Percentiles rank a stretch among this genome's conserved stretches.
phyloP scores from a whole-genome alignment of 2,888 invertebrate species.

The Drosophila helvetica region DNA sequence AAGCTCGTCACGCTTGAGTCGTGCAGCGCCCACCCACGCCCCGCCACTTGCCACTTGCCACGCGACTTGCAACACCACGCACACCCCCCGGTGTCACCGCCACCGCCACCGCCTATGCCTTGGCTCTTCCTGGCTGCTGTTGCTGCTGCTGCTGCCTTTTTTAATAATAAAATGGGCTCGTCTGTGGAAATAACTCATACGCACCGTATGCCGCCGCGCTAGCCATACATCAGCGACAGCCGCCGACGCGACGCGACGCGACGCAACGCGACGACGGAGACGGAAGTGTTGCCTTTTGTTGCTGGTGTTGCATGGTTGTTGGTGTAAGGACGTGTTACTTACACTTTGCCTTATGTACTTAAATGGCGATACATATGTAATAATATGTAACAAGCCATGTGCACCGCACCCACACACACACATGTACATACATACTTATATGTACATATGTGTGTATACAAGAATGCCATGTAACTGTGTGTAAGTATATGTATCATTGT shows the following conservation, averaged over 20 bases:
- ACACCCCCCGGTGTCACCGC: background rate
- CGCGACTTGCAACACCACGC: slow-evolving; percentile 10
- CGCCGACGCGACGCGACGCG: slow-evolving; percentile 20
- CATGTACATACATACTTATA: slow-evolving; percentile 20
- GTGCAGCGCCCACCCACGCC: background rate
- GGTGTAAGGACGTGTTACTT: slow-evolving; percentile 73
- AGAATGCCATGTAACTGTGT: slow-evolving; percentile 21
- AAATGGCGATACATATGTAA: slow-evolving; percentile 45
- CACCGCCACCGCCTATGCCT: background rate
- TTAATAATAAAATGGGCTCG: slow-evolving; percentile 73
- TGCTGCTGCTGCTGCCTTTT: slow-evolving; percentile 35
- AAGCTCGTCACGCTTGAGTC: slow-evolving; percentile 70
- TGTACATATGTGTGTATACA: slow-evolving; percentile 32
- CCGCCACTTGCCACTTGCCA: slow-evolving; percentile 6
- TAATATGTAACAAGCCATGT: slow-evolving; percentile 42
- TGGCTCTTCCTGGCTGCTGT: slow-evolving; percentile 20
- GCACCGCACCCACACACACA: slow-evolving; percentile 23
- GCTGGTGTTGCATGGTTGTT: slow-evolving; percentile 23
- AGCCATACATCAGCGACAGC: slow-evolving; percentile 74
- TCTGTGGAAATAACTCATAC: slow-evolving; percentile 74
- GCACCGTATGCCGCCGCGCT: slow-evolving; percentile 76
- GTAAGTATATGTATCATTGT: slow-evolving; percentile 17
- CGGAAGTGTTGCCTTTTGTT: slow-evolving; percentile 27
- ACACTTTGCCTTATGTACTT: slow-evolving; percentile 55
- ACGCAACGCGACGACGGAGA: background rate